These are phyloP conservation scores for Cathartes aura DNA, from an alignment of 2,113 vertebrate species.

Conservation along the genomic window DNA sequence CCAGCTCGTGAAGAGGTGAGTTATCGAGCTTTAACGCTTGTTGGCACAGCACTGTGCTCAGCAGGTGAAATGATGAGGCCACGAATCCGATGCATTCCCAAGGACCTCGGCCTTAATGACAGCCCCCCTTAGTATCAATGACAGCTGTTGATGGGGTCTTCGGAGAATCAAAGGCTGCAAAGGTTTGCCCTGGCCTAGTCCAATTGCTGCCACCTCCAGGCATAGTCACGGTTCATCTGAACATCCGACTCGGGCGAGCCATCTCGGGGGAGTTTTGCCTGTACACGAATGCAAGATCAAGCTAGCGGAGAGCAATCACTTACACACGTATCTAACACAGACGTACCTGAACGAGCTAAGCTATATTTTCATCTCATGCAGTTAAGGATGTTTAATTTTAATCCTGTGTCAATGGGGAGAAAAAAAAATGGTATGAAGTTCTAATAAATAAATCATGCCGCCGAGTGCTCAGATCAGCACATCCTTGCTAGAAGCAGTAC, in stretches of 20 bases:
- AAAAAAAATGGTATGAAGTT: not conserved
- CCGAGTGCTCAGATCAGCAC: not conserved
- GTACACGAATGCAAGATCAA: not conserved
- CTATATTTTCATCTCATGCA: not conserved
- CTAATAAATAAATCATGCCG: slow-evolving; percentile 47
- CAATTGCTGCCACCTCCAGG: not conserved
- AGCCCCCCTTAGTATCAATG: not conserved
- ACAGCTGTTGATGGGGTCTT: not conserved
- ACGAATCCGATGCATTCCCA: rapidly evolving
- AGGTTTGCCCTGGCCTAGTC: not conserved
- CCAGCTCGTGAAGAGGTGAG: not conserved
- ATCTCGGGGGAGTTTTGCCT: not conserved
- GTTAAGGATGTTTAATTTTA: slow-evolving; percentile 46
- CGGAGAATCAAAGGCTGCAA: not conserved
- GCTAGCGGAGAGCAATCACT: rapidly evolving
- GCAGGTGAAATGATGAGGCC: not conserved
- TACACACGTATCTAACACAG: not conserved
- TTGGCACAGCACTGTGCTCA: not conserved
- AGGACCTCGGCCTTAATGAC: not conserved
- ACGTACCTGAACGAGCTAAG: not conserved
- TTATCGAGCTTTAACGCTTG: not conserved
- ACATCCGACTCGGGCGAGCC: rapidly evolving
- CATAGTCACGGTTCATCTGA: not conserved
- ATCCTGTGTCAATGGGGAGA: not conserved
- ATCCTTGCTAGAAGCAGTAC: slow-evolving; percentile 30